Evolutionary conservation across 1,140 invertebrate genomes (phyloP), one percentile per base, ranked within the genome.

Genomic region (Lepidurus arcticus): DNA sequence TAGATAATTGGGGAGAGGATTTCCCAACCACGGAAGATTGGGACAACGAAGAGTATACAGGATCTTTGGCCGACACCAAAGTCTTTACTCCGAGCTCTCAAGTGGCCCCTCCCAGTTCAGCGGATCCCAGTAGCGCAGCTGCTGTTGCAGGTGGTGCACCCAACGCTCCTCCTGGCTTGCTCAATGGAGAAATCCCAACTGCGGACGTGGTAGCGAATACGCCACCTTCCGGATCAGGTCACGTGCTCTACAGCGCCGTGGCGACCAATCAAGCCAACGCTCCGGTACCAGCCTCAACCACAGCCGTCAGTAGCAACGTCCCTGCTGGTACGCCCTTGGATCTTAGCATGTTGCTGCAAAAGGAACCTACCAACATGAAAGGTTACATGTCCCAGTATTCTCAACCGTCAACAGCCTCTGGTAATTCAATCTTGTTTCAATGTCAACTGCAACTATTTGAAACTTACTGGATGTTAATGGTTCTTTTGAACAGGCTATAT

Each of bases 11-110:
- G 88, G 82, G 81, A 44, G 88, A 82, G 81, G 82, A 82, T 74
- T 85, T 87, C 81, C 87, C 88, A 43, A 84, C 86, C 13, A 87
- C 90, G 82, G 93, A 95, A 85, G 94, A 97, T 82, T 97, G 95
- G 95, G 94, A 95, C 84, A 95, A 95, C 83, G 95, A 97, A 86
- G 94, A 96, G 83, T 97, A 96, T 87, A 94, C 94, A 11, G 94
- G 94, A 78, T 95, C 93, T 80, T 87, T 97, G 77, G 92, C 94
- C 77, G 95, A 97, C 83, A 95, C 93, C n/a, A 97, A 97, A 88
- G 95, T 98, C 75, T 95, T 95, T 82, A 95, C 93, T 45, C 91
- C 93, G 42, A 93, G 91, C 82, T 86, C 87, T 79, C 80, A 83
- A 79, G 82, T 83, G 42, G 73, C 42, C 26, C 34, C 76, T 65